Percentiles rank a stretch among this genome's conserved stretches.
Evolutionary conservation across 2,113 vertebrate genomes (phyloP).

Genomic region (Amia ocellicauda): DNA sequence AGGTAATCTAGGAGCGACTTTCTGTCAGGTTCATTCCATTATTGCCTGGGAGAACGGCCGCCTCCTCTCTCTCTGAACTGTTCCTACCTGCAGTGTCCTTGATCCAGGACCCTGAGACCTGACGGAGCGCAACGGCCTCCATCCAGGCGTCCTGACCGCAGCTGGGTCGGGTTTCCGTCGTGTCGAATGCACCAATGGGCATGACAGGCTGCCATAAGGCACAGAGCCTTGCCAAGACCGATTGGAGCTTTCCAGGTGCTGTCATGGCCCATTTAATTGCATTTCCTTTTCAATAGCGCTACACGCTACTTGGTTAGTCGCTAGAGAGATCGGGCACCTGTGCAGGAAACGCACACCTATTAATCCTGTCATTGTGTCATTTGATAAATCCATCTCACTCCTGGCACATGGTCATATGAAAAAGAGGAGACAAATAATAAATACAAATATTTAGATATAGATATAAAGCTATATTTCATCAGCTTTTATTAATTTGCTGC

Average conservation of each 20-base stretch:
- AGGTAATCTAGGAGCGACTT: too few species aligned
- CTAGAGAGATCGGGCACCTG: background rate
- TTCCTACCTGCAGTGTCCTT: too few species aligned
- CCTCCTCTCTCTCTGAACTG: too few species aligned
- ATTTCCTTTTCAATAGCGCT: background rate
- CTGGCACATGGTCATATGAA: too few species aligned
- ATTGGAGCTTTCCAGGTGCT: background rate
- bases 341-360: background rate
- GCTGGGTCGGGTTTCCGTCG: background rate
- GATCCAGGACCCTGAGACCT: background rate
- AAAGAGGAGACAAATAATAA: too few species aligned
- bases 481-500: too few species aligned
- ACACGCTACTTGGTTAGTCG: background rate
- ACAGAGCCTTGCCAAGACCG: background rate
- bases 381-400: too few species aligned
- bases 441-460: too few species aligned
- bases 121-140: background rate
- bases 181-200: background rate
- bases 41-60: too few species aligned
- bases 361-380: too few species aligned
- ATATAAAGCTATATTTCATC: too few species aligned
- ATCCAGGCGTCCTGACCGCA: background rate
- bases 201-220: background rate
- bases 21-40: too few species aligned
- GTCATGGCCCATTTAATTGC: background rate